Percentiles rank a stretch among this genome's conserved stretches.
phyloP scores from a whole-genome alignment of 2,797 vertebrate species.

The Carcharodon carcharias region DNA sequence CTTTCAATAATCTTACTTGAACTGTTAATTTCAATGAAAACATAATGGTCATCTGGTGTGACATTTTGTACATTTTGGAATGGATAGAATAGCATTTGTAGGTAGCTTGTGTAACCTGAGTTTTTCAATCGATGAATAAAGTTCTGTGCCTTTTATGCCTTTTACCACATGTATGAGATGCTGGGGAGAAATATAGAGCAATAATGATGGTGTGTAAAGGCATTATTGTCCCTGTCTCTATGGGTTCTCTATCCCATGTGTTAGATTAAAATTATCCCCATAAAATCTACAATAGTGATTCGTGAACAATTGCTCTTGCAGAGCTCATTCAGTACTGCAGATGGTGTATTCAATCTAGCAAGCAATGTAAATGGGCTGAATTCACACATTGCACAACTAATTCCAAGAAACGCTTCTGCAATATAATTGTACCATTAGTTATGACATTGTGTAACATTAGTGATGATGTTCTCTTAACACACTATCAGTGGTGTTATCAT shows the following conservation, averaged over 20 bases:
- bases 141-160: not conserved
- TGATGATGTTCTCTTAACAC: conserved; percentile 28
- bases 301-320: not conserved
- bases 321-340: not conserved
- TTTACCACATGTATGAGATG: not conserved
- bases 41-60: not conserved
- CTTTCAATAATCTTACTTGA: not conserved
- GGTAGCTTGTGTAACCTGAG: not conserved
- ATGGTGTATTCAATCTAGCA: not conserved
- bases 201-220: not conserved
- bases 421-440: conserved; percentile 23
- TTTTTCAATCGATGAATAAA: not conserved
- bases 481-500: conserved; percentile 18
- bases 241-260: not conserved
- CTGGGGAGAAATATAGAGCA: not conserved
- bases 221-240: not conserved
- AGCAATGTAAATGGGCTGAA: conserved; percentile 20
- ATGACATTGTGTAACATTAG: conserved; percentile 28
- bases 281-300: not conserved
- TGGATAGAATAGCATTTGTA: not conserved
- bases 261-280: not conserved
- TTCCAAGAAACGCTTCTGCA: not conserved
- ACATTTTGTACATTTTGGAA: not conserved
- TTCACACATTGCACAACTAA: not conserved
- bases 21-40: not conserved